Conservation (phyloP, 1,140 invertebrate genomes). For the Rhyacophila brunnea region DNA sequence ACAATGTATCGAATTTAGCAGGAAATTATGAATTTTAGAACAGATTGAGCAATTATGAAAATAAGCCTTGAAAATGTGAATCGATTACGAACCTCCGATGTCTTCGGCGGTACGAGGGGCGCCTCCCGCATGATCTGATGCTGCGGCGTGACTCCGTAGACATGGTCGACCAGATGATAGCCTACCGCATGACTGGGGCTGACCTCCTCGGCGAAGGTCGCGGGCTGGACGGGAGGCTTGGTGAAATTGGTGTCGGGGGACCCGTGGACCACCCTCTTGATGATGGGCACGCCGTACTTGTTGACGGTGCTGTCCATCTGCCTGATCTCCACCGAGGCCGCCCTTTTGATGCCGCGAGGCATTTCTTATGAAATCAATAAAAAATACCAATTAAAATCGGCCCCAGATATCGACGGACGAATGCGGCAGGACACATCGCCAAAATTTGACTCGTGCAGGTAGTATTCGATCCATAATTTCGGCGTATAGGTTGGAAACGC, state of each 20-base stretch:
- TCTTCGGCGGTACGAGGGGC: conserved; percentile 52
- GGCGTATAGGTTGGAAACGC: conserved; percentile 22
- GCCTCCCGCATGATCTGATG: conserved; percentile 64
- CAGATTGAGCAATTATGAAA: too few relatives aligned
- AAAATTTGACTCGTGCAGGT: neutral
- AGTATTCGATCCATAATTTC: conserved; percentile 11
- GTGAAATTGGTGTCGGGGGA: conserved; percentile 47
- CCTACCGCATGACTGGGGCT: conserved; percentile 58
- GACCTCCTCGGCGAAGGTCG: conserved; percentile 47
- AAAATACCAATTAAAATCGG: neutral
- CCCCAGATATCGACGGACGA: neutral
- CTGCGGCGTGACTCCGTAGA: conserved; percentile 78
- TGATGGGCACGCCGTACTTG: conserved; percentile 44
- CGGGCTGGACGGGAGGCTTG: conserved; percentile 46
- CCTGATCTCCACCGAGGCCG: conserved; percentile 49
- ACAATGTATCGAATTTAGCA: too few relatives aligned
- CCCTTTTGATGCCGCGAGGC: conserved; percentile 52
- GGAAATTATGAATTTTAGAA: too few relatives aligned
- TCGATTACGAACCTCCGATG: conserved; percentile 46
- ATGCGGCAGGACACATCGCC: neutral
- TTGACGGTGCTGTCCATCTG: conserved; percentile 43
- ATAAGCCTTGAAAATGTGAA: conserved; percentile 1
- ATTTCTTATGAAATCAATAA: conserved; percentile 43
- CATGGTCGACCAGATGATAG: conserved; percentile 80
- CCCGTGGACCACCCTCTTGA: conserved; percentile 47